Evolutionary conservation across 2,113 vertebrate genomes (phyloP).

Genomic region (Halichoerus grypus): DNA sequence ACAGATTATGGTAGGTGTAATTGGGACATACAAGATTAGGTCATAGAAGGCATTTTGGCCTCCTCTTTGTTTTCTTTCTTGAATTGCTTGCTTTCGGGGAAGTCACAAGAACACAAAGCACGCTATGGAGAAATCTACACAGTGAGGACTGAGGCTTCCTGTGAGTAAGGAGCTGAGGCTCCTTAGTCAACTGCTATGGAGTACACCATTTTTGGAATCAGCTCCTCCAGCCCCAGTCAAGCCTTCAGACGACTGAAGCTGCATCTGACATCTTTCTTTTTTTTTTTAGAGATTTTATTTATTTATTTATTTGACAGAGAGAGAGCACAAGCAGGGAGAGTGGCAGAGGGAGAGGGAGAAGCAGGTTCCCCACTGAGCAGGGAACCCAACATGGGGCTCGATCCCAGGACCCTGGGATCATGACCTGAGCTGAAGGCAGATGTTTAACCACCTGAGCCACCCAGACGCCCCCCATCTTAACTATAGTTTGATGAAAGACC

Average conservation of each 20-base stretch:
- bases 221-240: not conserved
- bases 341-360: not conserved
- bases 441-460: not conserved
- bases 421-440: not conserved
- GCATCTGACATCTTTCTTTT: not conserved
- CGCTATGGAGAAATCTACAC: not conserved
- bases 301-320: not conserved
- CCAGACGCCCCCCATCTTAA: not conserved
- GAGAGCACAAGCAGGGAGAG: not conserved
- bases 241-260: not conserved
- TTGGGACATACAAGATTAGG: not conserved
- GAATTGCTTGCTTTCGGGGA: not conserved
- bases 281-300: not conserved
- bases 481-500: not conserved
- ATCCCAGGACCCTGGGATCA: not conserved
- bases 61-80: not conserved
- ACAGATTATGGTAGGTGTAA: accelerated
- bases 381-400: not conserved
- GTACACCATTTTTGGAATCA: not conserved
- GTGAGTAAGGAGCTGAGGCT: not conserved
- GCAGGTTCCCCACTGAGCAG: not conserved
- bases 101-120: not conserved
- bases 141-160: not conserved
- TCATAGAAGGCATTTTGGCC: not conserved
- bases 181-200: not conserved